A percentile compares a stretch with the other conserved stretches of the same genome.
These are phyloP conservation scores for Dendropsophus ebraccatus DNA, from an alignment of 2,113 vertebrate species.

Conservation along the genomic window DNA sequence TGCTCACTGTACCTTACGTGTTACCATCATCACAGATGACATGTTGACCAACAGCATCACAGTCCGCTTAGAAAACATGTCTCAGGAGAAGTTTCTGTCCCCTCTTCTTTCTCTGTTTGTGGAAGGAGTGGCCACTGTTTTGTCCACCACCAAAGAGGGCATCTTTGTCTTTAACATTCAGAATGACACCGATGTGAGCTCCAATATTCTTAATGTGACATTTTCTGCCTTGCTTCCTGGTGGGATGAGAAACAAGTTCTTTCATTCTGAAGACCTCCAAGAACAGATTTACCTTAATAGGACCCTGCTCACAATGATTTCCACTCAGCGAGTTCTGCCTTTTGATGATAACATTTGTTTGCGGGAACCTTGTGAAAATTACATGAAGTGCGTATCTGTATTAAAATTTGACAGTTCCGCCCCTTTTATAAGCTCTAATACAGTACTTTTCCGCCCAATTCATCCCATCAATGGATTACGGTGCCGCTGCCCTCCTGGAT, in stretches of 20 bases:
- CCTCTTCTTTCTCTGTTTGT: conserved; percentile 89
- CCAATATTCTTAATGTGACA: conserved; percentile 93
- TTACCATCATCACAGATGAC: conserved; percentile 96
- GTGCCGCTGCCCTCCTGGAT: conserved; percentile 91
- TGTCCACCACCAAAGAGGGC: conserved; percentile 85
- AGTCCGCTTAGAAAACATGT: conserved; percentile 96
- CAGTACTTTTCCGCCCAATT: conserved; percentile 93
- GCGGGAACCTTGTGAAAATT: conserved; percentile 96
- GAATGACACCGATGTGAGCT: conserved; percentile 89
- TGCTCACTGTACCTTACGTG: conserved; percentile 86
- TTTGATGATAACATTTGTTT: conserved; percentile 98
- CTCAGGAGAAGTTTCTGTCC: conserved; percentile 94
- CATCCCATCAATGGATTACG: conserved; percentile 93
- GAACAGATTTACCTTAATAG: conserved; percentile 97
- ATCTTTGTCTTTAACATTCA: conserved; percentile 97
- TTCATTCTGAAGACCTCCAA: conserved; percentile 93
- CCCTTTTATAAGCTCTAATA: conserved; percentile 91
- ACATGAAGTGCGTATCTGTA: conserved; percentile 97
- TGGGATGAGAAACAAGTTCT: conserved; percentile 80
- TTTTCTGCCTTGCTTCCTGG: conserved; percentile 91
- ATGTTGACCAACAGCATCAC: conserved; percentile 99
- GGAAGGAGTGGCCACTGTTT: conserved; percentile 89
- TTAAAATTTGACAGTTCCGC: conserved; percentile 93
- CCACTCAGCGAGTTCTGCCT: conserved; percentile 90
- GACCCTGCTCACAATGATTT: conserved; percentile 86